phyloP scores from a whole-genome alignment of 2,888 invertebrate species.

The Blastobasis adustella region DNA sequence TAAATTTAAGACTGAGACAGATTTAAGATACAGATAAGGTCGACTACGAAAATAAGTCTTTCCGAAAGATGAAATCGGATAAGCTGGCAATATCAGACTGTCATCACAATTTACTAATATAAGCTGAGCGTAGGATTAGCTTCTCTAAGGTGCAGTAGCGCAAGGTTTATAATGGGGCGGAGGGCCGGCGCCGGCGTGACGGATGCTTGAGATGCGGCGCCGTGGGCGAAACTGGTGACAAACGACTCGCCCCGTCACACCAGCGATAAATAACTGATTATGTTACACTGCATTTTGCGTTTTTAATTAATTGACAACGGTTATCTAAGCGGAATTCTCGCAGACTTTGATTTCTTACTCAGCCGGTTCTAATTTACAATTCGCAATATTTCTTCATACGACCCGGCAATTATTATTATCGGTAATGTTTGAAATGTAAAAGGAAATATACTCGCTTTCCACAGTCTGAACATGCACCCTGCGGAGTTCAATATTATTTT shows the following conservation, averaged over 20 bases:
- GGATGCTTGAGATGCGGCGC: conserved; percentile 51
- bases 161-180: conserved; percentile 43
- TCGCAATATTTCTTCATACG: conserved; percentile 23
- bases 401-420: conserved; percentile 24
- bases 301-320: conserved; percentile 67
- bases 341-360: conserved; percentile 37
- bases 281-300: conserved; percentile 67
- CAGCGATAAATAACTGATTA: conserved; percentile 73
- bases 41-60: conserved; percentile 49
- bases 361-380: conserved; percentile 32
- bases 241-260: conserved; percentile 64
- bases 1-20: background rate
- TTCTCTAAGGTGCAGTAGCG: conserved; percentile 29
- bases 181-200: conserved; percentile 35
- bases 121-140: conserved; percentile 29
- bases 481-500: conserved; percentile 46
- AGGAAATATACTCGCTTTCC: conserved; percentile 42
- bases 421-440: conserved; percentile 40
- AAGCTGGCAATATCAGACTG: conserved; percentile 56
- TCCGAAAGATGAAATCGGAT: conserved; percentile 61
- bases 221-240: conserved; percentile 70
- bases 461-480: conserved; percentile 40
- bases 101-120: conserved; percentile 57
- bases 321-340: conserved; percentile 45
- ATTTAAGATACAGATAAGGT: conserved; percentile 27